A percentile compares a stretch with the other conserved stretches of the same genome.
These are phyloP conservation scores for Grallaria varia DNA, from an alignment of 2,113 vertebrate genomes.

Conservation along the genomic window DNA sequence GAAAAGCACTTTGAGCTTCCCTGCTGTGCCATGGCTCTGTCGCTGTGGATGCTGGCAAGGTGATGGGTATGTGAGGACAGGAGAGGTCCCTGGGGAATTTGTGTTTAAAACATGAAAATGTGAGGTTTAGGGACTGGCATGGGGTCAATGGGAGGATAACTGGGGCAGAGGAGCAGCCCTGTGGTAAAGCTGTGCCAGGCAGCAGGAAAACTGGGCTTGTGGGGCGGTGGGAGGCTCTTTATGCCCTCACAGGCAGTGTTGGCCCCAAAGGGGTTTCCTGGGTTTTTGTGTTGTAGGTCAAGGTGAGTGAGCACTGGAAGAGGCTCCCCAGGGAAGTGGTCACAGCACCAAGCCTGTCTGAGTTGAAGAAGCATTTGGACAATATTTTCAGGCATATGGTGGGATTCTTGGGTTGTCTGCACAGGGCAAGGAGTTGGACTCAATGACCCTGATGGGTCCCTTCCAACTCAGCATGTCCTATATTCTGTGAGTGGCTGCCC, in stretches of 20 bases:
- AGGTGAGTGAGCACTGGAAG: not conserved
- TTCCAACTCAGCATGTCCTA: too few relatives aligned
- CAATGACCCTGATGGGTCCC: too few relatives aligned
- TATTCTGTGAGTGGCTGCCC: not conserved
- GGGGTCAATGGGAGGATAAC: not conserved
- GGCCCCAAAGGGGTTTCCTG: not conserved
- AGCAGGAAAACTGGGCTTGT: not conserved
- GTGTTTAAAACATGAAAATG: not conserved
- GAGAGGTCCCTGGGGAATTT: accelerated
- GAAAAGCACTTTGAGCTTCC: not conserved
- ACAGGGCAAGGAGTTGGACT: too few relatives aligned
- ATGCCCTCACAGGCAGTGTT: not conserved
- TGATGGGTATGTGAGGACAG: not conserved
- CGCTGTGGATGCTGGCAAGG: not conserved
- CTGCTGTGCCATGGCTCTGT: not conserved
- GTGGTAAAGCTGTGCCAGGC: not conserved
- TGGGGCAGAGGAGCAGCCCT: not conserved
- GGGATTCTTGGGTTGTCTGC: too few relatives aligned
- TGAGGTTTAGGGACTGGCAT: accelerated
- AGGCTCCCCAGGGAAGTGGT: too few relatives aligned
- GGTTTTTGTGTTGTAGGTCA: not conserved
- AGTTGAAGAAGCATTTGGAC: too few relatives aligned
- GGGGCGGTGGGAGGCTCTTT: not conserved
- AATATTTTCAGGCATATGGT: too few relatives aligned
- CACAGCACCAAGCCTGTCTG: too few relatives aligned